Conservation (phyloP, 2,888 invertebrate genomes). For the Amblyjoppa proteus region DNA sequence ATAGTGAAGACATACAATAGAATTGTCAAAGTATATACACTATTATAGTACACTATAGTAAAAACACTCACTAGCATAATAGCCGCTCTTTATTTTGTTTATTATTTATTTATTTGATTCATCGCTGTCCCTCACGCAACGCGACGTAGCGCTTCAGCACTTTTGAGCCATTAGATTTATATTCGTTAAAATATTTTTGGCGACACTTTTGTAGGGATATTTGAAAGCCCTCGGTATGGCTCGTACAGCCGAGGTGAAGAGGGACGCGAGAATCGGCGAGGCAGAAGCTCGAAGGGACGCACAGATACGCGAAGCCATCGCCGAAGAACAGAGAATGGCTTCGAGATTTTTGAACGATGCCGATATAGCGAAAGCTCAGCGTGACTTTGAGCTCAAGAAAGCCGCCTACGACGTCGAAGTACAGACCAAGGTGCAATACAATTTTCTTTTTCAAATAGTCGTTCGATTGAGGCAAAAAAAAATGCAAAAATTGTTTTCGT, state of each 20-base stretch:
- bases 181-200: not conserved
- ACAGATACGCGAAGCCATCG: constrained; percentile 96
- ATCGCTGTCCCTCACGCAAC: constrained; percentile 43
- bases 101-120: constrained; percentile 12
- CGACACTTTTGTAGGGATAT: constrained; percentile 89
- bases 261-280: constrained; percentile 98
- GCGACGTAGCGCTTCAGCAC: constrained; percentile 56
- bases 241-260: constrained; percentile 96
- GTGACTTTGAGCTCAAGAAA: constrained; percentile 98
- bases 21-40: constrained; percentile 3
- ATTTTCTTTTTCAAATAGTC: not conserved
- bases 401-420: constrained; percentile 99
- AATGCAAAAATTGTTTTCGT: constrained; percentile 1
- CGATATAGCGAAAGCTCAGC: constrained; percentile 98
- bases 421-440: constrained; percentile 91
- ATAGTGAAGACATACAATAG: constrained; percentile 31
- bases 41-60: constrained; percentile 16
- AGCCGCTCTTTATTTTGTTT: constrained; percentile 1
- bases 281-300: constrained; percentile 98
- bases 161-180: constrained; percentile 3
- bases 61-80: constrained; percentile 16
- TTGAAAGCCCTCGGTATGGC: constrained; percentile 97
- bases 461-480: not conserved
- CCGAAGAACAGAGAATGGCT: constrained; percentile 98
- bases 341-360: constrained; percentile 97